Base-by-base conservation (phyloP, 1,140 invertebrate species). In the Marisa cornuarietis region DNA sequence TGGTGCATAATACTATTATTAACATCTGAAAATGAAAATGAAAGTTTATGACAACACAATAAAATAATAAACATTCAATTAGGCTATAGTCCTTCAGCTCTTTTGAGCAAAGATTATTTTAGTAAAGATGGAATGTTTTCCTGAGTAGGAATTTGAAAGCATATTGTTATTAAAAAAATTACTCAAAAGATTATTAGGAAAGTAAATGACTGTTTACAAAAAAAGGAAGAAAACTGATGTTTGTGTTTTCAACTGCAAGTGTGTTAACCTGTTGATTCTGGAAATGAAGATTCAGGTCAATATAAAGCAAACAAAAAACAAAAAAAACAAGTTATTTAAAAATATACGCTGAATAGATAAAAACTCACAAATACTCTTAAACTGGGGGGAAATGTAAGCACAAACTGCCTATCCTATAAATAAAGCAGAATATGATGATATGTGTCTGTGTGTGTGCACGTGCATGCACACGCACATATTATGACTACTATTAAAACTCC, bases 371-470 rank as follows among this genome's bases (percentile, higher is more conserved):
- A 49, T 51, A 71, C 69, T 51, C 69, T 18, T 20, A 42, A 31
- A 71, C 69, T 51, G 31, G 52, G 31, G 52, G 31, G 52, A 31
- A 71, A 31, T 51, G 18, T 18, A 0, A 42, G 13, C 13, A 71
- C 31, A 13, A 16, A 71, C 20, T 51, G 52, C n/a, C 11, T 26
- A 26, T n/a, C 3, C 7, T 31, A 26, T 69, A 18, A 22, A 16
- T 69, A n/a, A 26, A 14, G 42, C 16, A 3, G 1, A 20, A 65
- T 20, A 20, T 65, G 18, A 11, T 68, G 22, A 13, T 18, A 16
- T n/a, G 49, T 51, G 71, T 73, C 9, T 73, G 42, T 51, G 51
- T 73, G 9, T 73, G 71, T 51, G 49, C 54, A n/a, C 13, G 71
- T 52, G 31, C 31, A 42, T 42, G 31, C 31, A 42, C 6, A 42